A percentile compares a stretch with the other conserved stretches of the same genome.
These are phyloP conservation scores for Amorpha juglandis DNA, from an alignment of 2,888 invertebrate species.

Conservation along the genomic window DNA sequence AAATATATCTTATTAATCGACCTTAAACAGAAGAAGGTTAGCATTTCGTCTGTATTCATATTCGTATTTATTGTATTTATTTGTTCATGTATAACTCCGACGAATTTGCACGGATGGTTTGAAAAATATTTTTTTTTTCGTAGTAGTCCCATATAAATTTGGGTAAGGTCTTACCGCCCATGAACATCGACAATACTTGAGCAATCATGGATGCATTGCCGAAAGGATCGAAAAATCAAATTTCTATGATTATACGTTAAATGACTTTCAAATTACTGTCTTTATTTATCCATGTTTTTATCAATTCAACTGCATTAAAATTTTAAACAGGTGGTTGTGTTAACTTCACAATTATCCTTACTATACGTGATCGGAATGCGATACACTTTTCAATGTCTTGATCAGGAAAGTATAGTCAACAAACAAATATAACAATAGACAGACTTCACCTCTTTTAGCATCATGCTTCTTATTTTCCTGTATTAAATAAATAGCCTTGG, in stretches of 20 bases:
- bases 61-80: too few relatives aligned
- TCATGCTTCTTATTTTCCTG: not conserved
- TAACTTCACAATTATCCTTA: not conserved
- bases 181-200: too few relatives aligned
- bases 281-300: not conserved
- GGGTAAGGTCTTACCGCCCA: not conserved
- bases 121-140: too few relatives aligned
- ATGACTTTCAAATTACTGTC: not conserved
- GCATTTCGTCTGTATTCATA: too few relatives aligned
- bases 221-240: too few relatives aligned
- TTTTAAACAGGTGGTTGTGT: not conserved
- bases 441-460: too few relatives aligned
- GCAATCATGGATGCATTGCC: too few relatives aligned
- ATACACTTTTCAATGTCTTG: constrained; percentile 27
- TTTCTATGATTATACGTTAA: not conserved
- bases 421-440: constrained; percentile 19
- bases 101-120: too few relatives aligned
- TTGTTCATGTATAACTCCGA: too few relatives aligned
- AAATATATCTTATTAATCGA: too few relatives aligned
- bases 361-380: constrained; percentile 20
- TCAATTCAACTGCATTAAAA: not conserved
- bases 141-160: too few relatives aligned
- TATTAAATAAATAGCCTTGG: not conserved
- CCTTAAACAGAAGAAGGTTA: too few relatives aligned
- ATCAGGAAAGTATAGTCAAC: constrained; percentile 24